A percentile compares a stretch with the other conserved stretches of the same genome.
phyloP scores from a whole-genome alignment of 2,888 invertebrate genomes.

The Protonemura montana region DNA sequence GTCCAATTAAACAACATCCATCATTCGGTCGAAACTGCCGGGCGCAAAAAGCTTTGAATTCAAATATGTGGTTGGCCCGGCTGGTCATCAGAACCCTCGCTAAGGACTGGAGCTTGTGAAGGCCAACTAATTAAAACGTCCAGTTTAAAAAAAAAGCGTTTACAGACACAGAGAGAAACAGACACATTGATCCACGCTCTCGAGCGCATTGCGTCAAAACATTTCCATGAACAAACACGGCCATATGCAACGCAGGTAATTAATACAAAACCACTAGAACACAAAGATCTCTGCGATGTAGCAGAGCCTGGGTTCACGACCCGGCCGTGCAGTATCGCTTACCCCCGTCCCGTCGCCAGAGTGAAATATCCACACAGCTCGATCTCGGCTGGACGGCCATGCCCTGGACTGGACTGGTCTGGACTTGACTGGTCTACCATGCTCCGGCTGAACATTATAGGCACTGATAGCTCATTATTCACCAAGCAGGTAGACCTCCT shows the following conservation, averaged over 20 bases:
- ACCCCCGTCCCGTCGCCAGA: conserved; percentile 26
- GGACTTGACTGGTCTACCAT: too few species aligned
- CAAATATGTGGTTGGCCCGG: background rate
- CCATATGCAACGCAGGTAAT: background rate
- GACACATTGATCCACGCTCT: background rate
- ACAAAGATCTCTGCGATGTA: conserved; percentile 2
- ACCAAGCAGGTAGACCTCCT: conserved; percentile 45
- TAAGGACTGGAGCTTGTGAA: background rate
- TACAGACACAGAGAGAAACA: background rate
- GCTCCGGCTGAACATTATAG: background rate
- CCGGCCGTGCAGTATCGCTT: conserved; percentile 26
- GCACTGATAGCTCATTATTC: conserved; percentile 48
- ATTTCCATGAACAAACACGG: conserved; percentile 20
- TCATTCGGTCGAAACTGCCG: background rate
- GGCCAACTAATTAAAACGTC: background rate
- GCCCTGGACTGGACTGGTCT: too few species aligned
- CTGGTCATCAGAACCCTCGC: background rate
- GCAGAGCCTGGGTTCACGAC: conserved; percentile 19
- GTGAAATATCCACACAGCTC: conserved; percentile 34
- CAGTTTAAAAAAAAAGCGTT: background rate
- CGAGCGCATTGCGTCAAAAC: background rate
- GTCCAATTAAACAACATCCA: background rate
- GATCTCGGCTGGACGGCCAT: too few species aligned
- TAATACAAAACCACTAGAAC: conserved; percentile 7
- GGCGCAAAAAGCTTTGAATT: background rate